Evolutionary conservation across 2,888 invertebrate species (phyloP), one percentile per base, ranked within the genome.

Genomic region (Chrysopilus asiliformis): DNA sequence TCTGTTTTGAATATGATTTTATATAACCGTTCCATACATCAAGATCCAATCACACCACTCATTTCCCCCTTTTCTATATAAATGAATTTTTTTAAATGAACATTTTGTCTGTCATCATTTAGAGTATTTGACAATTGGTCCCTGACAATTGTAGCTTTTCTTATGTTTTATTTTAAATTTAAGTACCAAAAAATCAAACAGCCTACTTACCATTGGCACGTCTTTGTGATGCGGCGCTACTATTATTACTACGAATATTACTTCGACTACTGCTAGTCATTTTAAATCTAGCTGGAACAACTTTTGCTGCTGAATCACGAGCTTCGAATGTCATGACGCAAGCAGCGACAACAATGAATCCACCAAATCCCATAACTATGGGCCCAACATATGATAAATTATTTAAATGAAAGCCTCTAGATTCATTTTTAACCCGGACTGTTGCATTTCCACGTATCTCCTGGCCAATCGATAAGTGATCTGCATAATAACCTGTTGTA

Each of bases 291-390:
- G 86, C 85, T 2, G 89, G 89, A 12, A 87, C 85, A 35, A 93
- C 86, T 59, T 83, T 84, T 2, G 91, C 87, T 0, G 94, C 87
- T 43, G 87, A 87, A 63, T 95, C 95, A 3, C 94, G 74, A 1
- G 91, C 90, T 57, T 95, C 95, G 56, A 95, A 91, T n/a, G 94
- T 95, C 83, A 95, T 90, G 35, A 97, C 95, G 56, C 94, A 94
- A 0, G 94, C 91, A 19, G 94, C 90, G 15, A 95, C 94, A 26
- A 95, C 86, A 47, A 93, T 87, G 59, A 95, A 95, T 25, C 89
- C 90, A 63, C 95, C 94, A 42, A 93, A 80, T 19, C 95, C 95
- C 94, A 95, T 95, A 35, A 95, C 81, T 45, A 94, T 86, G 2
- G 95, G 95, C 0, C 95, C 95, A n/a, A 90, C 84, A 59, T 94